Conservation (phyloP, 1,140 invertebrate genomes). For the Apis dorsata region DNA sequence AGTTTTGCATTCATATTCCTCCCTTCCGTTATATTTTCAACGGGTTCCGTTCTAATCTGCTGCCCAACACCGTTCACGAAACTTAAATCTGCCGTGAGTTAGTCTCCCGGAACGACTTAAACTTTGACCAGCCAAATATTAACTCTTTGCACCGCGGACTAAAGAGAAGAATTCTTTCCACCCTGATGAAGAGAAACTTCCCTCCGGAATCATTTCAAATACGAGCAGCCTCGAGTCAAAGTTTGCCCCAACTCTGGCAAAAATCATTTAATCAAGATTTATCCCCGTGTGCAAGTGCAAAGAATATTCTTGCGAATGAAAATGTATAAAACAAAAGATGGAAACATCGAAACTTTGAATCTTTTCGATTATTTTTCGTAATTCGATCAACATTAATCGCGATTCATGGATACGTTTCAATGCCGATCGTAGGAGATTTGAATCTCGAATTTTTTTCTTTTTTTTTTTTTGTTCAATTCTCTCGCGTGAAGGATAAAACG, state of each 20-base stretch:
- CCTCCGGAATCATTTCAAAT: neutral
- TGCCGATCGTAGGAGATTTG: too few relatives aligned
- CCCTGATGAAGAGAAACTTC: neutral
- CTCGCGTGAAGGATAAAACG: too few relatives aligned
- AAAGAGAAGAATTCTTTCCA: neutral
- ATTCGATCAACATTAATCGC: too few relatives aligned
- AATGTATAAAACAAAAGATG: too few relatives aligned
- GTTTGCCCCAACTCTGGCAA: too few relatives aligned
- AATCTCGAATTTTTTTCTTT: too few relatives aligned
- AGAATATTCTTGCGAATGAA: neutral
- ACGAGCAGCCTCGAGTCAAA: neutral
- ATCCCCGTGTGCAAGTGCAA: neutral
- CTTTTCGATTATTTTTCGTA: neutral
- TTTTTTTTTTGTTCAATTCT: too few relatives aligned
- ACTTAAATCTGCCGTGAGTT: constrained; percentile 30
- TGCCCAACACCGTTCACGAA: constrained; percentile 10
- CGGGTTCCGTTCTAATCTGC: neutral
- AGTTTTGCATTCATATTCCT: neutral
- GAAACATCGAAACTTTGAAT: neutral
- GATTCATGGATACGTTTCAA: too few relatives aligned
- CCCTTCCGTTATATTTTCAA: neutral
- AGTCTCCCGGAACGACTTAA: constrained; percentile 9
- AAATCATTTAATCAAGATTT: neutral
- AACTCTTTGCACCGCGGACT: constrained; percentile 1
- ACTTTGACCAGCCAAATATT: constrained; percentile 48